A percentile compares a stretch with the other conserved stretches of the same genome.
Conservation (phyloP, 2,797 vertebrate genomes). For the Acomys russatus region DNA sequence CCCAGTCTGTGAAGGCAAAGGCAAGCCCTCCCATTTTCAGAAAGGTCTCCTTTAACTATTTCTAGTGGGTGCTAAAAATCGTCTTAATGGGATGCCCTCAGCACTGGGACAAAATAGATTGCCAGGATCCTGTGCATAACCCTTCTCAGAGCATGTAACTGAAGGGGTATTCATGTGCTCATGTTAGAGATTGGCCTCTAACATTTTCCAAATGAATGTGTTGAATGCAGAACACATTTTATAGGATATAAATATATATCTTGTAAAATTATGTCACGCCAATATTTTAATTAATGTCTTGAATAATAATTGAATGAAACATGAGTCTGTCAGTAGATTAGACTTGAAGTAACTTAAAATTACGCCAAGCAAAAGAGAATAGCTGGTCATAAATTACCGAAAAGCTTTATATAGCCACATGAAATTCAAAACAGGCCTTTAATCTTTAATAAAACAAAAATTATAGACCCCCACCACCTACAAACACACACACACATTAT, state of each 20-base stretch:
- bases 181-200: neutral
- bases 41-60: neutral
- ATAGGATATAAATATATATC: neutral
- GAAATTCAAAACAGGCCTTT: conserved; percentile 26
- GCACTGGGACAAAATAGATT: neutral
- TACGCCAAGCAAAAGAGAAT: neutral
- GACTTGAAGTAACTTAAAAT: neutral
- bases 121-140: neutral
- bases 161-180: neutral
- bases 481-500: neutral
- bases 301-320: neutral
- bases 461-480: neutral
- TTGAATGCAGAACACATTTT: neutral
- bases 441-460: conserved; percentile 18
- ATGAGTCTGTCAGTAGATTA: neutral
- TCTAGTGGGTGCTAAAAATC: neutral
- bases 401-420: neutral
- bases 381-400: neutral
- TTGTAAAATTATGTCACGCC: neutral
- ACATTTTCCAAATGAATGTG: neutral
- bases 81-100: neutral
- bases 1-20: neutral
- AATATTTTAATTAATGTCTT: neutral
- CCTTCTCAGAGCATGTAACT: rapidly evolving
- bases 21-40: neutral